A percentile compares a stretch with the other conserved stretches of the same genome.
These are phyloP conservation scores for Larimichthys crocea DNA, from an alignment of 2,113 vertebrate species.

Conservation along the genomic window DNA sequence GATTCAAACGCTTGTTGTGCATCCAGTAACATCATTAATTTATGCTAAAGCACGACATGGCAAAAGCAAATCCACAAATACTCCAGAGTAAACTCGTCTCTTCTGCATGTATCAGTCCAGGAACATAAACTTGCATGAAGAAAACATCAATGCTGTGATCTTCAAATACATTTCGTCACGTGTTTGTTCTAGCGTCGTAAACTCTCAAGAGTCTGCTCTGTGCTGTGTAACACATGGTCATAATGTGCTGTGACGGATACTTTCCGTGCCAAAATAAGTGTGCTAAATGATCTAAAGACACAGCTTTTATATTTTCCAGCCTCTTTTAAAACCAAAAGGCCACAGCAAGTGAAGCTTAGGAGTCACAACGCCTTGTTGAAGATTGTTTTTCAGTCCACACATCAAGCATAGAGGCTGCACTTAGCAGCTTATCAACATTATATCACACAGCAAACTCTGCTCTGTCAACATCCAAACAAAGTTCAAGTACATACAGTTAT, in stretches of 20 bases:
- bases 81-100: background rate
- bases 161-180: background rate
- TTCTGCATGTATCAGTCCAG: too few species aligned
- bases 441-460: background rate
- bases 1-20: background rate
- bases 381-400: background rate
- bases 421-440: background rate
- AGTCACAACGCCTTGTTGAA: background rate
- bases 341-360: background rate
- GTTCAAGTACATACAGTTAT: too few species aligned
- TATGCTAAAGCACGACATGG: background rate
- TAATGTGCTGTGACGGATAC: conserved; percentile 23
- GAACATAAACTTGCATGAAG: background rate
- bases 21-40: background rate
- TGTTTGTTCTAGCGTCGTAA: background rate
- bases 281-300: conserved; percentile 30
- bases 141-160: background rate
- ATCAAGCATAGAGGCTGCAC: background rate
- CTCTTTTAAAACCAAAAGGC: conserved; percentile 15
- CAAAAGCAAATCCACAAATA: background rate
- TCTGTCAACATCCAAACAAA: background rate
- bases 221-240: background rate
- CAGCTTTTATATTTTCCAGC: conserved; percentile 47
- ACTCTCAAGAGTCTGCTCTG: background rate
- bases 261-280: conserved; percentile 36